Base-by-base conservation (phyloP, 2,888 invertebrate genomes). In the Lomographa bimaculata region DNA sequence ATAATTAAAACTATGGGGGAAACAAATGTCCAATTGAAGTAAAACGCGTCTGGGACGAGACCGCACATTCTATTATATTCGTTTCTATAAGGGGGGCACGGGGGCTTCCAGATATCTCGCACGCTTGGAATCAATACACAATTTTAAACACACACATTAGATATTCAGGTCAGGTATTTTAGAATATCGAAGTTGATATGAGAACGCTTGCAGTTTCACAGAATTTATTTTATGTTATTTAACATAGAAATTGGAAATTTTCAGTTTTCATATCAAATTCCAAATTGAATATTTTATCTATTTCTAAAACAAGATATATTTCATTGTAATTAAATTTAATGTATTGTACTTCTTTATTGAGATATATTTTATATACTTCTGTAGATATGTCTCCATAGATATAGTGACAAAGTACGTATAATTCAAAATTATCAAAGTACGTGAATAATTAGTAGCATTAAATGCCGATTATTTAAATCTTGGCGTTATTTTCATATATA, bases 1-100 rank as follows among this genome's bases (percentile, higher is more conserved):
- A 77, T 71, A 82, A 84, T 71, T 63, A 65, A 76, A 77, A 79
- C 78, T 79, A 78, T 74, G 71, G 75, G 79, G 76, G 66, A 68
- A 79, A 64, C 70, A 67, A 74, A 59, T 64, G 62, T 66, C 56
- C 60, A 68, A 66, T 64, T 64, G 53, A 74, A 77, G 61, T 66
- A 62, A 77, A 75, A 71, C 72, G 78, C 79, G 69, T 70, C 71
- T 70, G 70, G 57, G 59, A 64, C 55, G 63, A 71, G 63, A 73
- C 75, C 74, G 74, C 70, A 72, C 66, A 68, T 56, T 64, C 43
- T 60, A 55, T 26, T 27, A 18, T 25, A 24, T 30, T 24, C 14
- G 23, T 63, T 54, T 54, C 66, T 56, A 66, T 64, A 59, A 45
- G 55, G 54, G 54, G 61, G 59, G 59, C 57, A 57, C 57, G 61